phyloP scores from a whole-genome alignment of 1,140 invertebrate genomes.

The Macrotrachela quadricornifera region DNA sequence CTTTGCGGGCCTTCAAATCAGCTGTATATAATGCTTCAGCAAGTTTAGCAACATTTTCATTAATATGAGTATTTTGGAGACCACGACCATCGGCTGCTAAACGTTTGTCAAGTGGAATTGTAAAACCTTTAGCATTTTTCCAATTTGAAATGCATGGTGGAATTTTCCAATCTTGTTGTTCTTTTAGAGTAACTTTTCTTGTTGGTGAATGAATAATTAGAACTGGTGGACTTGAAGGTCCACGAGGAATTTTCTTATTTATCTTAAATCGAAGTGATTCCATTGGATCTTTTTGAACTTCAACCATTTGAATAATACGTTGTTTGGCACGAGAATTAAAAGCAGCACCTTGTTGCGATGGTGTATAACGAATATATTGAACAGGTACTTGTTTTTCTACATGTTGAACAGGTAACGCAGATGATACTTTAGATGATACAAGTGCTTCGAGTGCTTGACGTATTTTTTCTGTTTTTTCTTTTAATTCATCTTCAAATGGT shows the following conservation, averaged over 20 bases:
- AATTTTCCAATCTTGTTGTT: constrained; percentile 99
- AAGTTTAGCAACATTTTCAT: constrained; percentile 95
- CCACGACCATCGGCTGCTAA: constrained; percentile 90
- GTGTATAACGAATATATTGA: constrained; percentile 69
- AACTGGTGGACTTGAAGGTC: constrained; percentile 88
- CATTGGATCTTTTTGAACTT: constrained; percentile 87
- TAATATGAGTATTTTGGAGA: constrained; percentile 85
- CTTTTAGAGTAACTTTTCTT: constrained; percentile 83
- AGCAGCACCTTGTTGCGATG: constrained; percentile 75
- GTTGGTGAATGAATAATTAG: constrained; percentile 91
- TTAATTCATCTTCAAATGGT: constrained; percentile 51
- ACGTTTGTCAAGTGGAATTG: constrained; percentile 90
- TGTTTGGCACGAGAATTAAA: constrained; percentile 95
- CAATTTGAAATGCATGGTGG: constrained; percentile 98
- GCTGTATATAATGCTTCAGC: constrained; percentile 92
- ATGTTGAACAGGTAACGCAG: constrained; percentile 71
- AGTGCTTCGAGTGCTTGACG: constrained; percentile 25
- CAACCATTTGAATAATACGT: constrained; percentile 82
- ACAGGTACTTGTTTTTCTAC: constrained; percentile 72
- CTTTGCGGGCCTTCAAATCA: constrained; percentile 84
- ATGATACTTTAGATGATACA: constrained; percentile 36
- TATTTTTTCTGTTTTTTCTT: constrained; percentile 26
- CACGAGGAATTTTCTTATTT: constrained; percentile 59
- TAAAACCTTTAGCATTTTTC: constrained; percentile 98
- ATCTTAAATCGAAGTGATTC: constrained; percentile 85